A percentile compares a stretch with the other conserved stretches of the same genome.
Evolutionary conservation across 1,140 invertebrate genomes (phyloP).

Genomic region (Vollenhovia emeryi): DNA sequence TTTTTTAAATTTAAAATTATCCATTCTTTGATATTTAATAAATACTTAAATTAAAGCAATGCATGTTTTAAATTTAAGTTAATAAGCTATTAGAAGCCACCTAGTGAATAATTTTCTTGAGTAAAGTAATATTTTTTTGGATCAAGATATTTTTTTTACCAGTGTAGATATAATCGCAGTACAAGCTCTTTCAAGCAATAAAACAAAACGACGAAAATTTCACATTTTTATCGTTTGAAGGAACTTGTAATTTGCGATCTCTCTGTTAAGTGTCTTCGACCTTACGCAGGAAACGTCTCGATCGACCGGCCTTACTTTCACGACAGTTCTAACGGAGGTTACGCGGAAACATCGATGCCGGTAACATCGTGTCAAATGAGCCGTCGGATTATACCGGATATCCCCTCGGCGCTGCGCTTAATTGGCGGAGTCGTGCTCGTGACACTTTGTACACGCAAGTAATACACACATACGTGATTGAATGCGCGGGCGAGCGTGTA

Average conservation of each 20-base stretch:
- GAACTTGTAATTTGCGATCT: neutral
- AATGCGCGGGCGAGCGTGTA: conserved; percentile 5
- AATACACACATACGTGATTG: conserved; percentile 17
- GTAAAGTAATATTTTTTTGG: too few species aligned
- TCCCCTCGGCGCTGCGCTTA: conserved; percentile 17
- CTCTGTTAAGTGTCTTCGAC: neutral
- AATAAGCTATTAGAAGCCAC: too few species aligned
- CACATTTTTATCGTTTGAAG: too few species aligned
- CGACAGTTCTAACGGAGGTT: neutral
- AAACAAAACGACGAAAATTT: too few species aligned
- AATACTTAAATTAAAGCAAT: too few species aligned
- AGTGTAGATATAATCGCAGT: too few species aligned
- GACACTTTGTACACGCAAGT: conserved; percentile 61
- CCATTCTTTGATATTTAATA: too few species aligned
- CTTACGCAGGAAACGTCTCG: neutral
- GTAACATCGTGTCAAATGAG: conserved; percentile 8
- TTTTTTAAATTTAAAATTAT: too few species aligned
- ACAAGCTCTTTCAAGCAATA: too few species aligned
- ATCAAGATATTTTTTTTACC: too few species aligned
- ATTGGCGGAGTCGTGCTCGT: conserved; percentile 49
- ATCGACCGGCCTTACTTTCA: conserved; percentile 5
- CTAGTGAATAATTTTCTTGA: too few species aligned
- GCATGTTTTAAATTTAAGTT: too few species aligned
- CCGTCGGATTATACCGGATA: conserved; percentile 35
- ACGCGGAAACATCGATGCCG: conserved; percentile 27